phyloP scores from a whole-genome alignment of 2,113 vertebrate species.

The Tricholaema leucomelas region DNA sequence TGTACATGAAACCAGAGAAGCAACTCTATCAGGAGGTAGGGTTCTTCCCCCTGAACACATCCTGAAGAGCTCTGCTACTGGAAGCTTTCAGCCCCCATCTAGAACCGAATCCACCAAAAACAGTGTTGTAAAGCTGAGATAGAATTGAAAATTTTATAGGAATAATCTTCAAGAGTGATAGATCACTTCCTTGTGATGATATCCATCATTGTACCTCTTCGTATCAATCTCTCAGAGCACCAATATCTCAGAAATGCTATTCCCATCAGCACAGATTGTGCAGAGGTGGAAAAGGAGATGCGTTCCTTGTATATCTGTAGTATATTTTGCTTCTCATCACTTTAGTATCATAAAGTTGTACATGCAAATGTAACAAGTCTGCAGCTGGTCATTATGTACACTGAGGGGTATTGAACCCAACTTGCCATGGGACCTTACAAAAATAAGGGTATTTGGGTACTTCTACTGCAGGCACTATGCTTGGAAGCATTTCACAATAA shows the following conservation, averaged over 20 bases:
- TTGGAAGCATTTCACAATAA: slow-evolving; percentile 11
- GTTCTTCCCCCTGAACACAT: not conserved
- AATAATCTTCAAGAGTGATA: not conserved
- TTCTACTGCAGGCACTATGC: not conserved
- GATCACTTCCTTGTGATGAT: not conserved
- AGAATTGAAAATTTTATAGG: not conserved
- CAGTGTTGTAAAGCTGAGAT: not conserved
- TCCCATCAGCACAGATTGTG: not conserved
- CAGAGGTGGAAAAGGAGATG: not conserved
- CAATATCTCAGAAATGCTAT: slow-evolving; percentile 9
- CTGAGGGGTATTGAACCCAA: not conserved
- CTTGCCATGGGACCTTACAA: not conserved
- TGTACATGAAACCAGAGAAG: not conserved
- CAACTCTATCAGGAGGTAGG: not conserved
- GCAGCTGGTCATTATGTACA: not conserved
- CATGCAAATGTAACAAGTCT: not conserved
- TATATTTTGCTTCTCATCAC: not conserved
- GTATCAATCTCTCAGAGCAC: not conserved
- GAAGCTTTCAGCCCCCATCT: not conserved
- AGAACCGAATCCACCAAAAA: not conserved
- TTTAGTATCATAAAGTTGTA: not conserved
- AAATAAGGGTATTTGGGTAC: not conserved
- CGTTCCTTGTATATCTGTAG: not conserved
- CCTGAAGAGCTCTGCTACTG: not conserved
- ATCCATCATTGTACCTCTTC: not conserved